Conservation (phyloP, 2,888 invertebrate genomes). For the Cheilosia urbana region DNA sequence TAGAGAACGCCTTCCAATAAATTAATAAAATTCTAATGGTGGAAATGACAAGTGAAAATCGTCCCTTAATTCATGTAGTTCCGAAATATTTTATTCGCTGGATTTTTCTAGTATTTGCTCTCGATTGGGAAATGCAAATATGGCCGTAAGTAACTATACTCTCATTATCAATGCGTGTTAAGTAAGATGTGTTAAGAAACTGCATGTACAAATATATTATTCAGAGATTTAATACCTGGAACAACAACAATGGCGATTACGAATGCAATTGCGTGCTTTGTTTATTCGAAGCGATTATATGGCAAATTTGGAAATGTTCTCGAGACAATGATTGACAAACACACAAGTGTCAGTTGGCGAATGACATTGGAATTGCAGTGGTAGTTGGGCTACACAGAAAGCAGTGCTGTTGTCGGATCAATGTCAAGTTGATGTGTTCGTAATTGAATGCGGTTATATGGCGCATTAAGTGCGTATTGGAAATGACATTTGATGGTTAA, state of each 20-base stretch:
- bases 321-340: conserved; percentile 36
- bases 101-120: conserved; percentile 16
- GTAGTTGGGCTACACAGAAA: conserved; percentile 13
- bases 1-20: too few species aligned
- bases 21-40: too few species aligned
- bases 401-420: conserved; percentile 29
- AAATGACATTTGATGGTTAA: conserved; percentile 30
- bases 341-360: conserved; percentile 26
- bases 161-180: conserved; percentile 39
- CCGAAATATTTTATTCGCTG: too few species aligned
- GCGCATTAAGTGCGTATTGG: conserved; percentile 19
- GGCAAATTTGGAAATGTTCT: conserved; percentile 64
- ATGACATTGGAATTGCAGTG: conserved; percentile 45
- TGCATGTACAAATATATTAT: conserved; percentile 45
- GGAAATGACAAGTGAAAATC: neutral
- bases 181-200: conserved; percentile 49
- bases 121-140: conserved; percentile 41
- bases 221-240: neutral
- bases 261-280: conserved; percentile 69
- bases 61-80: neutral
- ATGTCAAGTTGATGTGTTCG: conserved; percentile 54
- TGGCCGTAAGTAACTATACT: conserved; percentile 20
- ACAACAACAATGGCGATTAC: conserved; percentile 35
- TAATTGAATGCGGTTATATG: conserved; percentile 22
- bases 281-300: conserved; percentile 41